Evolutionary conservation across 1,140 invertebrate genomes (phyloP).

Genomic region (Procambarus clarkii): DNA sequence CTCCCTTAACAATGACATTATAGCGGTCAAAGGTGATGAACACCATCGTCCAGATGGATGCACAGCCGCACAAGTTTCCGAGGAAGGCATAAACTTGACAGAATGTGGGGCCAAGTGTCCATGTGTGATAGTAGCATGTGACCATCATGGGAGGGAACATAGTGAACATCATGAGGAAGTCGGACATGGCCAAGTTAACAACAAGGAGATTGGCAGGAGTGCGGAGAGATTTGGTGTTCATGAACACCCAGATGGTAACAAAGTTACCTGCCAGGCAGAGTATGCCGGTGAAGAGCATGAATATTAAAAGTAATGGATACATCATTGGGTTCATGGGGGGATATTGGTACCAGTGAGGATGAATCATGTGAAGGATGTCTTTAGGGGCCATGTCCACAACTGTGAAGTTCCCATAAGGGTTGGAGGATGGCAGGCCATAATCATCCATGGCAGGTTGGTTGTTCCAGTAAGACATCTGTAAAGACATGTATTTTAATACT

Average conservation of each 20-base stretch:
- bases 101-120: constrained; percentile 42
- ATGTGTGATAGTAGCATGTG: constrained; percentile 52
- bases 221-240: constrained; percentile 41
- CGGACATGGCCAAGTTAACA: constrained; percentile 54
- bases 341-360: constrained; percentile 49
- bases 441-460: not conserved
- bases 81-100: constrained; percentile 34
- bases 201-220: constrained; percentile 50
- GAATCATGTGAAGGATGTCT: constrained; percentile 47
- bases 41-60: constrained; percentile 30
- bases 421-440: not conserved
- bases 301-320: constrained; percentile 32
- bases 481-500: not conserved
- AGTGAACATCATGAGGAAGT: constrained; percentile 59
- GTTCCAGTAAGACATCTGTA: constrained; percentile 1
- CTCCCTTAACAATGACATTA: constrained; percentile 30
- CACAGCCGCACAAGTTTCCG: constrained; percentile 5
- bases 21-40: constrained; percentile 39
- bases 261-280: constrained; percentile 33
- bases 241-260: constrained; percentile 53
- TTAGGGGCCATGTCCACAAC: constrained; percentile 23
- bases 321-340: constrained; percentile 41
- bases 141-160: constrained; percentile 47
- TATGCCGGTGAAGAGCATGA: constrained; percentile 38
- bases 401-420: constrained; percentile 20